Base-by-base conservation (phyloP, 1,140 invertebrate species). In the Hirudo medicinalis region DNA sequence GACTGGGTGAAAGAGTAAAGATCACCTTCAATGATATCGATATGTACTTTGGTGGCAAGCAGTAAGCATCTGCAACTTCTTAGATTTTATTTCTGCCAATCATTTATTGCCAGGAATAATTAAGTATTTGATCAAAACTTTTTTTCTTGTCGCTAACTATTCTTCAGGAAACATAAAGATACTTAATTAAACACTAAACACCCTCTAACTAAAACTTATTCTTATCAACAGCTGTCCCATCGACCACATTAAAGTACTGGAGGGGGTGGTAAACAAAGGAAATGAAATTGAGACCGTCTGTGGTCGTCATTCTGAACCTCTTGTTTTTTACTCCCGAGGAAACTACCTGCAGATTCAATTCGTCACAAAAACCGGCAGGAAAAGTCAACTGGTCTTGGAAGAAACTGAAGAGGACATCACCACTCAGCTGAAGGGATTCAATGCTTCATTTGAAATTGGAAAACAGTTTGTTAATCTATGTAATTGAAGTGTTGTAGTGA, bases 1-100 rank as follows among this genome's bases (percentile, higher is more conserved):
- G 87, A 76, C 85, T 86, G 32, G 89, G 89, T 71, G 91, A 99
- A 83, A 85, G 97, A 77, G 91, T 99, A 75, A 88, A 92, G 74
- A 85, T 99, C 74, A 92, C 94, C 83, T 99, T 99, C 85, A 86
- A 92, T 77, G 96, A 99, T 84, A 98, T 99, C 83, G 94, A 97
- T 83, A 87, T 99, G 71, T 97, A 96, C 85, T 97, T 91, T 84
- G 96, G 96, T 75, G 96, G 95, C 76, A 89, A 93, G 78, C 95
- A 99, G 94, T 98, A 85, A 91, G 80, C 80, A 69, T 13, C 57
- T n/a, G 13, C 17, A 63, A 15, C 11, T 63, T 63, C 29, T n/a
- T 63, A n/a, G 57, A 63, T 36, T 36, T 36, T 36, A 36, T 36
- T 36, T 36, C 32, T 36, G 32, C 32, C 32, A 36, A 36, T 36